Evolutionary conservation across 2,888 invertebrate genomes (phyloP), one percentile per base, ranked within the genome.

Genomic region (Melikaiella ostensackeni): DNA sequence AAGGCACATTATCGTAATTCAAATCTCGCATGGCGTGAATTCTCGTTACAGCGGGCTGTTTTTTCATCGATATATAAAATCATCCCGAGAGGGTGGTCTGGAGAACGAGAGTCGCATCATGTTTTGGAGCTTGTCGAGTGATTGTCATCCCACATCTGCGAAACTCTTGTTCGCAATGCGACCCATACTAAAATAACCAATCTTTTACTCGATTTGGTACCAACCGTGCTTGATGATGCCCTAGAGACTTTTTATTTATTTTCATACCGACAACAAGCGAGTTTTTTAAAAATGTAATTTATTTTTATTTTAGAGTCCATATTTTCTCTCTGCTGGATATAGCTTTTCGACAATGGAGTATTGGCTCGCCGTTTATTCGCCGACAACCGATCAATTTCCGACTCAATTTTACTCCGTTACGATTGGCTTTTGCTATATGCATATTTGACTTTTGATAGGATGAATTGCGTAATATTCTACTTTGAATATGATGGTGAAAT

Each of bases 221-320:
- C 70, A 70, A 70, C n/a, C 50, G 70, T 30, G 50, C 19, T 50
- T 46, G n/a, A 70, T 70, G 50, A 70, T 70, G n/a, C 70, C 50
- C 70, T 70, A 19, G 70, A 19, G 70, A n/a, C 30, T 70, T 50
- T 70, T 70, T 63, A 63, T 70, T 70, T 70, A 70, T 70, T 70
- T 46, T 50, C 70, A 46, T 50, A 50, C 33, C 42, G 11, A 70
- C 30, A 70, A 70, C 70, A 19, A 50, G 50, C 50, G 50, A 70
- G 70, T 30, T 70, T 70, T 70, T 66, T 30, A n/a, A n/a, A n/a
- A n/a, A n/a, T n/a, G n/a, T n/a, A n/a, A n/a, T 66, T 19, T 33
- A 46, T 11, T 13, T 64, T 64, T 27, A 42, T 70, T 70, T 13
- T n/a, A 13, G 30, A 70, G 27, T 5, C n/a, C 19, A 46, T 50